A percentile compares a stretch with the other conserved stretches of the same genome.
phyloP scores from a whole-genome alignment of 1,140 invertebrate species.

The Colletes gigas region DNA sequence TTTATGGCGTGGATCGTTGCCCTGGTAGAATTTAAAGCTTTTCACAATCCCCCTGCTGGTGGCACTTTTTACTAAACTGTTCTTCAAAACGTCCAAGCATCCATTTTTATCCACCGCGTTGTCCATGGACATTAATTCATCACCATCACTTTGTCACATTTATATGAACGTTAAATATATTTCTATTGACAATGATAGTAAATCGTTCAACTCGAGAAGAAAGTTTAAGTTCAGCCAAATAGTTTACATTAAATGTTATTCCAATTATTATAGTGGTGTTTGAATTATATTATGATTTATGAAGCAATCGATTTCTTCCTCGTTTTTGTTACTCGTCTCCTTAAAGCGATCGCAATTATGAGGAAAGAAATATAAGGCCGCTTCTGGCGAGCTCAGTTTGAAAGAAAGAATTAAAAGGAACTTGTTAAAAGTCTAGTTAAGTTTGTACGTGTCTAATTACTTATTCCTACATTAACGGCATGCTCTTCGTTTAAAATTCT shows the following conservation, averaged over 20 bases:
- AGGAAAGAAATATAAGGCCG: neutral
- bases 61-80: conserved; percentile 16
- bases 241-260: too few species aligned
- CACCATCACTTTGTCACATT: neutral
- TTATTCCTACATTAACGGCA: conserved; percentile 26
- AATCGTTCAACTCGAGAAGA: too few species aligned
- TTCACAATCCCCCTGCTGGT: neutral
- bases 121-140: conserved; percentile 15
- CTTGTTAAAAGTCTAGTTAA: conserved; percentile 34
- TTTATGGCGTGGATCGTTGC: conserved; percentile 1
- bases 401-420: conserved; percentile 25
- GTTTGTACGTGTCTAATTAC: conserved; percentile 37
- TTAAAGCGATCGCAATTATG: neutral
- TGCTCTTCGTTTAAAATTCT: conserved; percentile 7
- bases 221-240: too few species aligned
- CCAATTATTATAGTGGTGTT: too few species aligned
- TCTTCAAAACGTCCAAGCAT: conserved; percentile 29
- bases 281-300: too few species aligned
- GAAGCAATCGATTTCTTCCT: neutral
- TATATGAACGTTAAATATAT: too few species aligned
- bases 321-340: neutral
- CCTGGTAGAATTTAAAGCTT: conserved; percentile 19
- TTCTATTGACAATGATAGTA: too few species aligned
- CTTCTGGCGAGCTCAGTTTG: neutral
- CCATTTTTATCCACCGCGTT: neutral